phyloP scores from a whole-genome alignment of 2,888 invertebrate genomes.

The Nymphalis urticae region DNA sequence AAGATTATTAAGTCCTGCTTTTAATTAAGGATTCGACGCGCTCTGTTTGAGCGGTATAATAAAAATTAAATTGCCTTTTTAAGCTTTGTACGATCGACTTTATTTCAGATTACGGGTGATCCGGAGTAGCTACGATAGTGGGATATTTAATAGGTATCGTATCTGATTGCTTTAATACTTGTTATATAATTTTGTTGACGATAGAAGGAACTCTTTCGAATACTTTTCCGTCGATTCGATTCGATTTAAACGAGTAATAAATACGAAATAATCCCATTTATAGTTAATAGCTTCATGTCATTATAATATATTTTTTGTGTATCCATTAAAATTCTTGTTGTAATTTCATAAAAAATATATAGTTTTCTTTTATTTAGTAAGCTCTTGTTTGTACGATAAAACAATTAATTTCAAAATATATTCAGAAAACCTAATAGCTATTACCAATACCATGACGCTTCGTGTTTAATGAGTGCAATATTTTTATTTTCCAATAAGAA shows the following conservation, averaged over 20 bases:
- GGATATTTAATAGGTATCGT: conserved; percentile 42
- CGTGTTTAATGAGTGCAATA: no score
- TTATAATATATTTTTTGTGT: background rate
- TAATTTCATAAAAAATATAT: background rate
- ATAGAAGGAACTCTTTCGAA: conserved; percentile 27
- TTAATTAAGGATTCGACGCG: conserved; percentile 70
- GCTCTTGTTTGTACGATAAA: no score
- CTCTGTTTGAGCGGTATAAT: conserved; percentile 53
- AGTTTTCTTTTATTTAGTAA: no score
- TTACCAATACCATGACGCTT: no score
- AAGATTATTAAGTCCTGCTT: conserved; percentile 39
- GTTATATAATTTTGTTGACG: conserved; percentile 15
- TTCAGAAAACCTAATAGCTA: no score
- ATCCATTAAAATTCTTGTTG: background rate
- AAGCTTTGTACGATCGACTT: conserved; percentile 38
- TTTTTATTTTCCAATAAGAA: background rate
- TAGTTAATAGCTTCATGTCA: background rate
- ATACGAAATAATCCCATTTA: background rate
- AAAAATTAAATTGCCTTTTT: conserved; percentile 49
- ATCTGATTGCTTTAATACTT: conserved; percentile 46
- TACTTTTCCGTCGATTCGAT: conserved; percentile 24
- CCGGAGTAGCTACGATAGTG: conserved; percentile 31
- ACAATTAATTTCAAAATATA: no score
- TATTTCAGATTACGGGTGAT: conserved; percentile 38
- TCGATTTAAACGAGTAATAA: conserved; percentile 17